A percentile compares a stretch with the other conserved stretches of the same genome.
phyloP scores from a whole-genome alignment of 2,888 invertebrate species.

The Smittia sp. region DNA sequence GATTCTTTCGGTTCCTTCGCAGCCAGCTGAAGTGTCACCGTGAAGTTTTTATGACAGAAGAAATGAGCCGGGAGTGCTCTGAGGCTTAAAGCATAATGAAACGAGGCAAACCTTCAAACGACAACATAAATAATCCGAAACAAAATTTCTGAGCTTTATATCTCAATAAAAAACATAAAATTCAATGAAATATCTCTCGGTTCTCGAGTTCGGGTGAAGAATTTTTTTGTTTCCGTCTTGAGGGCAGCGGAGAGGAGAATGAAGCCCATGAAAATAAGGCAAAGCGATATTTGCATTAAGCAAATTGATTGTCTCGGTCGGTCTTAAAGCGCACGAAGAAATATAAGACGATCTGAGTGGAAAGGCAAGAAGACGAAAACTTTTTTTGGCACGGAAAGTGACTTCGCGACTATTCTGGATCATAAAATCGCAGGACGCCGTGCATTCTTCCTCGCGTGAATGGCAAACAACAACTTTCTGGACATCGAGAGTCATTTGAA shows the following conservation, averaged over 20 bases:
- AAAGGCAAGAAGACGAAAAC: background rate
- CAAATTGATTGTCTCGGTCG: constrained; percentile 32
- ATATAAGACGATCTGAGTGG: background rate
- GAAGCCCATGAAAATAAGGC: background rate
- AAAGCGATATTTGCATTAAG: constrained; percentile 29
- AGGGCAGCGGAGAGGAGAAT: background rate
- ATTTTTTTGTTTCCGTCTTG: background rate
- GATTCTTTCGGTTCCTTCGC: background rate
- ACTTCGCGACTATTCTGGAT: constrained; percentile 4
- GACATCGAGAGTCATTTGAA: constrained; percentile 3
- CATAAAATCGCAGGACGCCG: background rate
- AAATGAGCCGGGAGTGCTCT: constrained; percentile 3
- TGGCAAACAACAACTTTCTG: background rate
- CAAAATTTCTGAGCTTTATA: background rate
- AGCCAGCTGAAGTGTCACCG: background rate
- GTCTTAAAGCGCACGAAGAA: constrained; percentile 11
- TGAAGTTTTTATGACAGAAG: background rate
- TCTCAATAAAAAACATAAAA: constrained; percentile 9
- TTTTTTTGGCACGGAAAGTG: constrained; percentile 1
- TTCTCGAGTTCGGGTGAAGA: background rate
- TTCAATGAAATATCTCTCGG: background rate
- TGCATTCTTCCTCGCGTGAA: background rate
- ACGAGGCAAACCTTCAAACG: background rate
- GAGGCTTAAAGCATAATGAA: background rate
- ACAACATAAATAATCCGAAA: constrained; percentile 1